Base-by-base conservation (phyloP, 2,797 vertebrate genomes). In the Sparidentex hasta region DNA sequence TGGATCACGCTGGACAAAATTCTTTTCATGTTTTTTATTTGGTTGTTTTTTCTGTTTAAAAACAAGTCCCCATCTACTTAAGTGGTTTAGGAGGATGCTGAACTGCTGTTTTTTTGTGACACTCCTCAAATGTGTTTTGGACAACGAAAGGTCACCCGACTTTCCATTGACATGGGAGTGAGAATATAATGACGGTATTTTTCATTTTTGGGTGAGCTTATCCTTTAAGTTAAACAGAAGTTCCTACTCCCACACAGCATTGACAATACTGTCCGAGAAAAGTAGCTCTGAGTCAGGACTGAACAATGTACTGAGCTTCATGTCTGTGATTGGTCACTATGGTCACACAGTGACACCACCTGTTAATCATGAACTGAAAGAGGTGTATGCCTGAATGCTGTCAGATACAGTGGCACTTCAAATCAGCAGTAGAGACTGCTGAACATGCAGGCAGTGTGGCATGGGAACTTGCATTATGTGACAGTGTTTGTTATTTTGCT, bases 291-390 rank as follows among this genome's bases (percentile, higher is more conserved):
- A 83, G 50, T 76, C 70, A 66, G 44, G 13, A 25, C 1, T 47
- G 41, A 85, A n/a, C 44, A 41, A 71, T 63, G 56, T 5, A 12
- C 27, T 11, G 1, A 69, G 27, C 56, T 23, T 41, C 7, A 21
- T 71, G n/a, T 70, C 56, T 57, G 13, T 41, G 63, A 70, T 55
- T 17, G 65, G 69, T 68, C 55, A 67, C 41, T 47, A 3, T 51
- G 23, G 12, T 73, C 56, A 76, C 63, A 51, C 43, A 52, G 11
- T 64, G 51, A 63, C 68, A 65, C 20, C 50, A 33, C 27, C 48
- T 78, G 67, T 70, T 64, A 56, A 51, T 66, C 59, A 61, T 50
- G 52, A 71, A 50, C 67, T 18, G 7, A 72, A 57, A 41, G 17
- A 21, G 48, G 38, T 51, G 43, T 62, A 29, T 18, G 54, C 25